Conservation (phyloP, 2,888 invertebrate species). For the Synanthedon myopaeformis region DNA sequence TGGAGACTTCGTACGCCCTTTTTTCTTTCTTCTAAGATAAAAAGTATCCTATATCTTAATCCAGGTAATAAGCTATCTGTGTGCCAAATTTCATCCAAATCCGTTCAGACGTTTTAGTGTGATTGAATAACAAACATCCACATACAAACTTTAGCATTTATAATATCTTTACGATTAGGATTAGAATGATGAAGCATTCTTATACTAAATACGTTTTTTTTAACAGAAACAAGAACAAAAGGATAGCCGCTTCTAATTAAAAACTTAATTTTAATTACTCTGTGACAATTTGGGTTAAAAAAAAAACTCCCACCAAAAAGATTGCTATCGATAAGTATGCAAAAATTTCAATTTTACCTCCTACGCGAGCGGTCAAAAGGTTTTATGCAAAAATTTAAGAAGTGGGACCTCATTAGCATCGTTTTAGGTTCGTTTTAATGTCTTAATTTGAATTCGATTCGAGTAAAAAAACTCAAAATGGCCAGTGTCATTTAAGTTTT, state of each 20-base stretch:
- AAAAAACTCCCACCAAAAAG: not conserved
- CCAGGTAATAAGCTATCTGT: no score
- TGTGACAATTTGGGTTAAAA: not conserved
- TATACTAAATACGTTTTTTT: no score
- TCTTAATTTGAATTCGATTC: conserved; percentile 50
- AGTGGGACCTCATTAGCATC: conserved; percentile 45
- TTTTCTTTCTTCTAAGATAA: no score
- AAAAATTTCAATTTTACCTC: conserved; percentile 26
- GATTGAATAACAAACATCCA: no score
- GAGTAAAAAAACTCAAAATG: not conserved
- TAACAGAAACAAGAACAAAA: no score
- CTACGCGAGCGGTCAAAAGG: conserved; percentile 16
- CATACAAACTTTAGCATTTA: no score
- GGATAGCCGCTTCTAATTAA: not conserved
- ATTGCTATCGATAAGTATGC: conserved; percentile 15
- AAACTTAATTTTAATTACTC: not conserved
- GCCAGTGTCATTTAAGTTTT: not conserved
- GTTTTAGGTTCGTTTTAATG: conserved; percentile 42
- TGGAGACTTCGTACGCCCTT: no score
- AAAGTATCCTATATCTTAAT: no score
- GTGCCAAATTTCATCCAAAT: no score
- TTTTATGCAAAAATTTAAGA: conserved; percentile 42
- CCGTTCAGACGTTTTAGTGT: no score
- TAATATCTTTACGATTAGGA: no score
- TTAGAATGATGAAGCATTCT: no score